phyloP scores from a whole-genome alignment of 2,888 invertebrate species.

The Phyllotreta cruciferae region DNA sequence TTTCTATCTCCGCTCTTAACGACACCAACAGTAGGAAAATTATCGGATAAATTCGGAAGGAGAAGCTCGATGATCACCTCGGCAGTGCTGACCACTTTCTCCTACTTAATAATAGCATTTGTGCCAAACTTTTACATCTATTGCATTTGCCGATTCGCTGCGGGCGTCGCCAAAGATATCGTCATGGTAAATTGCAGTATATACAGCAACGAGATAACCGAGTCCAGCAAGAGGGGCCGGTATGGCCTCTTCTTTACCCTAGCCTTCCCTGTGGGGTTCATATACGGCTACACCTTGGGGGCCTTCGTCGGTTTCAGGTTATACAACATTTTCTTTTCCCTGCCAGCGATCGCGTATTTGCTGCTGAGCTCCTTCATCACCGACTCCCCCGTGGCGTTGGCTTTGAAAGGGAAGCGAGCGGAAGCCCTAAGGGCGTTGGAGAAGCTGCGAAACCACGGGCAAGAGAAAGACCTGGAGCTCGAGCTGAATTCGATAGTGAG shows the following conservation, averaged over 20 bases:
- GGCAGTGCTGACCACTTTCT: neutral
- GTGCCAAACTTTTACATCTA: constrained; percentile 1
- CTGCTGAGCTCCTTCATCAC: neutral
- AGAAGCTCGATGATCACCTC: constrained; percentile 2
- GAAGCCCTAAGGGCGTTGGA: neutral
- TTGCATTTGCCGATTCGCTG: neutral
- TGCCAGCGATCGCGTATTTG: neutral
- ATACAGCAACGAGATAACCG: constrained; percentile 6
- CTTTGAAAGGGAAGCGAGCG: neutral
- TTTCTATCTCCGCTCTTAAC: neutral
- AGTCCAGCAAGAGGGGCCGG: constrained; percentile 1
- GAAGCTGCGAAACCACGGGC: neutral
- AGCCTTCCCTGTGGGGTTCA: neutral
- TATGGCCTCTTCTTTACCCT: neutral
- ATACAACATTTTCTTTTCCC: neutral
- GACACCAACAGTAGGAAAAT: neutral
- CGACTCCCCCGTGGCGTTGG: constrained; percentile 10
- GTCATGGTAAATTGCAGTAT: neutral
- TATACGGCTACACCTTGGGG: neutral
- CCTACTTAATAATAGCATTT: neutral
- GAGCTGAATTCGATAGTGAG: no score
- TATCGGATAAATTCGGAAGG: constrained; percentile 15
- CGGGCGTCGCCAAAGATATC: neutral
- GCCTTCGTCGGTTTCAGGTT: neutral
- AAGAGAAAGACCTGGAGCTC: no score